Evolutionary conservation across 2,797 vertebrate genomes (phyloP), one percentile per base, ranked within the genome.

Genomic region (Chrosomus eos): DNA sequence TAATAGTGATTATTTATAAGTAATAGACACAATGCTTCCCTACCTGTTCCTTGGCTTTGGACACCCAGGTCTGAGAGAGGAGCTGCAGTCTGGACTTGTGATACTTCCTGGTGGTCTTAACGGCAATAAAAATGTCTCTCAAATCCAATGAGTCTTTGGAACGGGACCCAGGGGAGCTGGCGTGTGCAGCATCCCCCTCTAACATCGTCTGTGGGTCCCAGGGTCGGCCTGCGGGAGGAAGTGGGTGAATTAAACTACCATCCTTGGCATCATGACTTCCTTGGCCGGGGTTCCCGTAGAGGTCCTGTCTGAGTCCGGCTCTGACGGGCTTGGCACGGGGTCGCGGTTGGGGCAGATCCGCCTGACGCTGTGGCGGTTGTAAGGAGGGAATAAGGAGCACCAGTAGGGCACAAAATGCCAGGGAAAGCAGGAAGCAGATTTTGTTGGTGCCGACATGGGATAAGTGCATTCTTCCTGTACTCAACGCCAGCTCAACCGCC

Each of bases 61-160:
- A 97, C 90, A 98, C 95, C 98, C 98, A 99, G 48, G 98, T 99
- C 82, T 96, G 95, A 31, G 97, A 93, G 5, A 99, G 95, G 91
- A 99, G 92, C 87, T 95, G 95, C 91, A 99, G 91, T 68, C 98
- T 95, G 73, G 95, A 95, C 87, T 86, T 94, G 90, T 99, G 98
- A 90, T 98, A 98, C 88, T 97, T 97, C 80, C 95, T 95, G 45
- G 98, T 99, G 31, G 97, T 99, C 92, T 99, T 99, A 74, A 99
- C 96, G 0, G 98, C 98, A 74, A 99, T 95, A 89, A 99, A 99
- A 92, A 99, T 91, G 89, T 99, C 97, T 72, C 95, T 94, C 5
- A 95, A 91, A 58, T 94, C 92, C 51, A 99, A 90, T 6, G 78
- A 87, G 66, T 96, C 95, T 43, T 81, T 87, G 53, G 89, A 88